Conservation (phyloP, 2,888 invertebrate species). For the Amiota mariae region DNA sequence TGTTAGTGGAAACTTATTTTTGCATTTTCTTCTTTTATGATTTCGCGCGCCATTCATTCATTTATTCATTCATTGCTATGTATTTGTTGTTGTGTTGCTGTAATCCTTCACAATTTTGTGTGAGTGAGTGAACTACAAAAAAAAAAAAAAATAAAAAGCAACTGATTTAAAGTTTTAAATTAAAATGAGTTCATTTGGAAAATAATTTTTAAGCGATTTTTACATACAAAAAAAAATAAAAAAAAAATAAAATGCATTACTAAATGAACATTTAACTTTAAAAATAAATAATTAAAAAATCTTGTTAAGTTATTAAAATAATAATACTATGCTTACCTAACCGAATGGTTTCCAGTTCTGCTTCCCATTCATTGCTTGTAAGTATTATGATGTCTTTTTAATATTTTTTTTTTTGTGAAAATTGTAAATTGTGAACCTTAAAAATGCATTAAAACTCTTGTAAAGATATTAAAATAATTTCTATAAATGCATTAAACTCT, state of each 20-base stretch:
- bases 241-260: background rate
- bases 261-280: too few relatives aligned
- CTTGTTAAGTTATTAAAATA: too few relatives aligned
- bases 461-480: too few relatives aligned
- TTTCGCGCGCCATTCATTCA: slow-evolving; percentile 17
- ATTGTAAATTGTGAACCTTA: too few relatives aligned
- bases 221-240: background rate
- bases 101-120: slow-evolving; percentile 11
- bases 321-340: too few relatives aligned
- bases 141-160: background rate
- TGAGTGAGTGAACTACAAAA: background rate
- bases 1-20: slow-evolving; percentile 31
- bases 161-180: slow-evolving; percentile 44
- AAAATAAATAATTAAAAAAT: too few relatives aligned
- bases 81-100: slow-evolving; percentile 46
- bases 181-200: slow-evolving; percentile 47
- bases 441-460: too few relatives aligned
- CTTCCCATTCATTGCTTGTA: too few relatives aligned
- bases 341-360: too few relatives aligned
- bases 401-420: too few relatives aligned
- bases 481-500: too few relatives aligned
- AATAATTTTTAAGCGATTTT: slow-evolving; percentile 21
- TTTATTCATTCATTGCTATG: slow-evolving; percentile 23
- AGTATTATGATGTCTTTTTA: too few relatives aligned
- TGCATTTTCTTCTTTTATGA: slow-evolving; percentile 1